phyloP scores from a whole-genome alignment of 2,888 invertebrate genomes.

The Drosophila diplacantha region DNA sequence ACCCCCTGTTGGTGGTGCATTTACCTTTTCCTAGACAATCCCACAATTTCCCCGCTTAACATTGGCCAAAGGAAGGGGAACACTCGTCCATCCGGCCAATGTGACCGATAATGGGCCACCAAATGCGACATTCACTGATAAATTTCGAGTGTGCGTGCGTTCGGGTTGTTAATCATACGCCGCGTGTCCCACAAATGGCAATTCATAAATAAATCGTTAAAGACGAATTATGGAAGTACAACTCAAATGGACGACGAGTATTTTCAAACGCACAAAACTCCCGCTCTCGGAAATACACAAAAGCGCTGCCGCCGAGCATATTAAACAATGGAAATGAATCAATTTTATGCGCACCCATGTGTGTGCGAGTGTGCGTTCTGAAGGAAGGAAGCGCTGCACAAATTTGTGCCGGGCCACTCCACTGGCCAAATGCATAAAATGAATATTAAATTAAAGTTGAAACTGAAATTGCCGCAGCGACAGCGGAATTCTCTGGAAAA shows the following conservation, averaged over 20 bases:
- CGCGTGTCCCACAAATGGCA: constrained; percentile 46
- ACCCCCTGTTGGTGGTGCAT: constrained; percentile 1
- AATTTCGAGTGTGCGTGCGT: constrained; percentile 42
- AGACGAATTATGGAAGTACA: constrained; percentile 59
- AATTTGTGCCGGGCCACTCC: constrained; percentile 53
- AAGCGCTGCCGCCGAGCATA: constrained; percentile 65
- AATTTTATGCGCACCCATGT: constrained; percentile 59
- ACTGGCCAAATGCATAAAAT: constrained; percentile 68
- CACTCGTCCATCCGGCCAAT: constrained; percentile 44
- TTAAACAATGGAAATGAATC: constrained; percentile 74
- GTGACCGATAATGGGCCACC: constrained; percentile 56
- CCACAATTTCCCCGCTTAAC: constrained; percentile 27
- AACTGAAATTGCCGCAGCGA: constrained; percentile 61
- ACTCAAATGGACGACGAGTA: constrained; percentile 32
- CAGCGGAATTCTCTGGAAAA: constrained; percentile 65
- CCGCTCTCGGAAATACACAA: constrained; percentile 4
- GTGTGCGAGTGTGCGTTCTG: constrained; percentile 17
- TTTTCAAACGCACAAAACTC: constrained; percentile 23
- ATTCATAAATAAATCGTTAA: constrained; percentile 64
- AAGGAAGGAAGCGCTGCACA: constrained; percentile 65
- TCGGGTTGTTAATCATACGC: constrained; percentile 56
- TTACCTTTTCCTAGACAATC: constrained; percentile 4
- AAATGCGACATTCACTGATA: constrained; percentile 50
- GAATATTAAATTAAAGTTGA: constrained; percentile 71
- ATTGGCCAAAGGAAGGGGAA: constrained; percentile 29